phyloP scores from a whole-genome alignment of 2,113 vertebrate genomes.

The Daubentonia madagascariensis region DNA sequence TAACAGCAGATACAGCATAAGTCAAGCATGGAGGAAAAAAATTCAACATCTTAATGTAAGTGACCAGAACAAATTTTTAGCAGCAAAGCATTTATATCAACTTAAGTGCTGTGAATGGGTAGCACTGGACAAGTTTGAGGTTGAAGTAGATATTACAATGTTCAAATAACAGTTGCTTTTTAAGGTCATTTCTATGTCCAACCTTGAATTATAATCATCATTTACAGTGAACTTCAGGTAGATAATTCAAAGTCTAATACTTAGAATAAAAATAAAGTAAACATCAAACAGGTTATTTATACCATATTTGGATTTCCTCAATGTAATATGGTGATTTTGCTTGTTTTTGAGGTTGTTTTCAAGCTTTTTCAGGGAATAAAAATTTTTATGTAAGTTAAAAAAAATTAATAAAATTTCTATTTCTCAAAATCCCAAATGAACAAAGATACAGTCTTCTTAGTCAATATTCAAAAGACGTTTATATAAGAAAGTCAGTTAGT shows the following conservation, averaged over 20 bases:
- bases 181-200: not conserved
- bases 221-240: not conserved
- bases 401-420: not conserved
- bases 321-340: not conserved
- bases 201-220: not conserved
- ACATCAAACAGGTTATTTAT: not conserved
- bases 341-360: constrained; percentile 4
- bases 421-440: not conserved
- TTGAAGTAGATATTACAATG: constrained; percentile 34
- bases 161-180: constrained; percentile 54
- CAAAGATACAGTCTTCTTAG: not conserved
- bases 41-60: constrained; percentile 82
- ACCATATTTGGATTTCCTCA: not conserved
- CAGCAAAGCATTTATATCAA: constrained; percentile 81
- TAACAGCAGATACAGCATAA: constrained; percentile 80
- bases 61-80: constrained; percentile 87
- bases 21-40: constrained; percentile 72
- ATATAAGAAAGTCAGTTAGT: not conserved
- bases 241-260: constrained; percentile 1
- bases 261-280: constrained; percentile 17
- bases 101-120: constrained; percentile 77
- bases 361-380: not conserved
- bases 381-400: not conserved
- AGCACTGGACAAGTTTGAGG: constrained; percentile 55
- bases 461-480: not conserved